Base-by-base conservation (phyloP, 2,797 vertebrate species). In the Cephalopachus bancanus region DNA sequence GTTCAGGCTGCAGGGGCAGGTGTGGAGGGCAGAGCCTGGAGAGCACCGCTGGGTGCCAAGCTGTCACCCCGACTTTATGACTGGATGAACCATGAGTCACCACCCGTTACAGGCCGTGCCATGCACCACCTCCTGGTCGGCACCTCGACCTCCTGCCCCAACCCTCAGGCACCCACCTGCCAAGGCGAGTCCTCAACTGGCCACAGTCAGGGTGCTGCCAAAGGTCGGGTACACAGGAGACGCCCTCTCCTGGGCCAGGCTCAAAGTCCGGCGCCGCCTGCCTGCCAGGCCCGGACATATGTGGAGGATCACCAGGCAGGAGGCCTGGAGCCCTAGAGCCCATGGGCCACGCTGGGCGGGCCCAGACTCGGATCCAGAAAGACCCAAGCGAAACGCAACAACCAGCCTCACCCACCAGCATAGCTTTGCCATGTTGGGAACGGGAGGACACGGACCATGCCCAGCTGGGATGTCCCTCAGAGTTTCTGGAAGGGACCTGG, bases 231-330 rank as follows among this genome's bases (percentile, higher is more conserved):
- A 24, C 20, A 44, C 60, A 49, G 98, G 97, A 97, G 98, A 98
- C 98, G 91, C 81, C 12, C 0, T n/a, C 96, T 97, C 75, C 91
- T 30, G 5, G 0, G 1, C 78, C 60, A 1, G 67, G 98, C 97
- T 96, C 98, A 98, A 98, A 98, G 98, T 98, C 98, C 98, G 79
- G 95, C 93, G 94, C 84, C 1, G 64, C 76, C 75, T 53, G 86
- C 51, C 60, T 30, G 10, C 51, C 6, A 3, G 62, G 51, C 91
- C 65, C 2, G 7, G 28, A 71, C 33, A 4, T 59, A 89, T 55
- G 51, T 37, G 37, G 3, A 37, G 37, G 37, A 79, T 8, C 0
- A 0, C 49, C 4, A 0, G 22, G 60, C 33, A 3, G 19, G 44
- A 26, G 9, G 5, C 37, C 37, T 37, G 37, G 37, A 37, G 69